These are phyloP conservation scores for Lytechinus pictus DNA, from an alignment of 35 echinoderm and acorn worm genomes.

Conservation along the genomic window DNA sequence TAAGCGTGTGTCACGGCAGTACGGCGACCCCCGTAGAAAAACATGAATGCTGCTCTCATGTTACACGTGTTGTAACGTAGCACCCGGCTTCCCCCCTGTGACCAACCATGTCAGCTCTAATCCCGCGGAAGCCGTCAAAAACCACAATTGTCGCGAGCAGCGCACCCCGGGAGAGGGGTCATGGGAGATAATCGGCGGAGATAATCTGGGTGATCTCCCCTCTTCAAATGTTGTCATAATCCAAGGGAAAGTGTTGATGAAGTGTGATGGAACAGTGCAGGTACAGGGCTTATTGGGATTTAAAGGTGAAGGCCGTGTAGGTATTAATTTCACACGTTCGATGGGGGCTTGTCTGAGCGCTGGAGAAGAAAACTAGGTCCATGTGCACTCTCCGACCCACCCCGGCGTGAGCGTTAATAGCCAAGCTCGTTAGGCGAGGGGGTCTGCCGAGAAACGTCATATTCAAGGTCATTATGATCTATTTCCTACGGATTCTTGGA, in stretches of 20 bases:
- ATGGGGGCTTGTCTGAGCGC: not conserved
- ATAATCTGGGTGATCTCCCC: slow-evolving; percentile 1
- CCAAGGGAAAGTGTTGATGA: slow-evolving; percentile 9
- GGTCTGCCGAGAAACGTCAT: not conserved
- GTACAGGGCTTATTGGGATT: slow-evolving; percentile 10
- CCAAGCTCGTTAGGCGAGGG: not conserved
- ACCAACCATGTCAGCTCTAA: not conserved
- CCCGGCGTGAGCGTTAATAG: not conserved
- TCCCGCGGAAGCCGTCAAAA: slow-evolving; percentile 7
- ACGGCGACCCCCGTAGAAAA: not conserved
- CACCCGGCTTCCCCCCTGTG: not conserved
- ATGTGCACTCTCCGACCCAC: not conserved
- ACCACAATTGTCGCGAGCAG: slow-evolving; percentile 16
- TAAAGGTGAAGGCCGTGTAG: not conserved
- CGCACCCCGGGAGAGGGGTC: not conserved
- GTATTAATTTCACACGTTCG: not conserved
- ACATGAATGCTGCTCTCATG: slow-evolving; percentile 10
- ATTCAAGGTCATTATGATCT: slow-evolving; percentile 3
- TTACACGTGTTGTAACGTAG: not conserved
- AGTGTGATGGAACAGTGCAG: not conserved
- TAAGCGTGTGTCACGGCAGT: not conserved
- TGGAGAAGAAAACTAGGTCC: not conserved
- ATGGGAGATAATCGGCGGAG: not conserved
- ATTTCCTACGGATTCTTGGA: not conserved
- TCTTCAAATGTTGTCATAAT: slow-evolving; percentile 7